A percentile compares a stretch with the other conserved stretches of the same genome.
Conservation (phyloP, 2,113 vertebrate genomes). For the Cairina moschata region DNA sequence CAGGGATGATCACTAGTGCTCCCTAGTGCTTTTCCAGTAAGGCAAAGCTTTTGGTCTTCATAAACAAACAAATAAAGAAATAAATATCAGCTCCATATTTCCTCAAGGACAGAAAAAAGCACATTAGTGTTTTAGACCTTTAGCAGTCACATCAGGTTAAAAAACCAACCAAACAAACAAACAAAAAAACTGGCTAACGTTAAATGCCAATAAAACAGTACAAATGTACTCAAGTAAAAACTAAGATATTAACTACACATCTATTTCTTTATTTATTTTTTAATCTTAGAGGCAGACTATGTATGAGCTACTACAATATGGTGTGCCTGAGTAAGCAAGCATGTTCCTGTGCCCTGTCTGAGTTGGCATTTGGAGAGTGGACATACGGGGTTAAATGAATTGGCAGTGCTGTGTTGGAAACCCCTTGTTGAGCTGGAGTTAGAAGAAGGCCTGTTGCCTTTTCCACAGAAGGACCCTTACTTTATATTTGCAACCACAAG, state of each 20-base stretch:
- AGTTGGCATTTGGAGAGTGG: not conserved
- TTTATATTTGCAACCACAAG: accelerated
- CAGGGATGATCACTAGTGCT: not conserved
- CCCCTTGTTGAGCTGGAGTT: not conserved
- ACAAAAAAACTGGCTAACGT: not conserved
- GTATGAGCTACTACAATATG: not conserved
- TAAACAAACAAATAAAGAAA: not conserved
- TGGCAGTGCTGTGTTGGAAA: accelerated
- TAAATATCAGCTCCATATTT: not conserved
- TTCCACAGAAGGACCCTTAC: not conserved
- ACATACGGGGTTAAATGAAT: accelerated
- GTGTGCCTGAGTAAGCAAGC: not conserved
- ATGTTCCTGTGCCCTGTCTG: not conserved
- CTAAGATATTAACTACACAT: not conserved
- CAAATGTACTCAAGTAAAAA: not conserved
- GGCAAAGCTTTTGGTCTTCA: not conserved
- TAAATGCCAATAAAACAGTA: not conserved
- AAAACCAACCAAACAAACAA: not conserved
- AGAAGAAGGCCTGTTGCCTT: not conserved
- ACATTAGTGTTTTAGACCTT: not conserved
- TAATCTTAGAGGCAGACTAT: not conserved
- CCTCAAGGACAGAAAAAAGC: not conserved
- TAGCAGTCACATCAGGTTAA: not conserved
- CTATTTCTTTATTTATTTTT: not conserved
- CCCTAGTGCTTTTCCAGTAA: not conserved